Conservation (phyloP, 2,797 vertebrate genomes). For the Arnoldichthys spilopterus region DNA sequence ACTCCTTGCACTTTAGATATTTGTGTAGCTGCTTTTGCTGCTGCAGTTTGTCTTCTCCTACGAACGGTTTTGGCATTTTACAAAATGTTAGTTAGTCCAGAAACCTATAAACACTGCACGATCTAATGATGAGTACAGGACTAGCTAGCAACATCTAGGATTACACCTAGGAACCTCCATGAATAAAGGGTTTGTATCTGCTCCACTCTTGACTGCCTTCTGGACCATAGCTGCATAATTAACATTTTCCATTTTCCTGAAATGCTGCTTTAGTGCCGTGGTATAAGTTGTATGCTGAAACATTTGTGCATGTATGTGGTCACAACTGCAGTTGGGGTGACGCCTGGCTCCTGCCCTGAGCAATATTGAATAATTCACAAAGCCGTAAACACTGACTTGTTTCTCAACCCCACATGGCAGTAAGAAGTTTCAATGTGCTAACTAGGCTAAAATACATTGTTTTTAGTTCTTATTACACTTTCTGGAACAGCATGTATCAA, state of each 20-base stretch:
- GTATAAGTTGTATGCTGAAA: neutral
- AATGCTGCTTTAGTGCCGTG: neutral
- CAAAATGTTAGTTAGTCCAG: too few relatives aligned
- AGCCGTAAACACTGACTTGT: neutral
- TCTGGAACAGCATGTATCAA: too few relatives aligned
- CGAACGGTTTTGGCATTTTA: too few relatives aligned
- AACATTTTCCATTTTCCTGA: neutral
- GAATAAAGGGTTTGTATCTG: too few relatives aligned
- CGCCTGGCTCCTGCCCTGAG: neutral
- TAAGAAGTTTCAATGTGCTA: neutral
- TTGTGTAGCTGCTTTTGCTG: too few relatives aligned
- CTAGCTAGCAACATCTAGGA: too few relatives aligned
- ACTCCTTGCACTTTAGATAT: too few relatives aligned
- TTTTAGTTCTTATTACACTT: neutral
- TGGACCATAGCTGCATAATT: neutral
- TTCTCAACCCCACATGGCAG: neutral
- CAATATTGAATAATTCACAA: conserved; percentile 11
- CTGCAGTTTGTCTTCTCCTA: too few relatives aligned
- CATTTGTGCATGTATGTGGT: neutral
- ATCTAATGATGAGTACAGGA: too few relatives aligned
- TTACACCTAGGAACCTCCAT: too few relatives aligned
- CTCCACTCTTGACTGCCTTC: neutral
- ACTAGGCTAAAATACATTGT: neutral
- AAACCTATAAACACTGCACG: too few relatives aligned
- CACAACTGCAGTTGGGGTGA: neutral